These are phyloP conservation scores for Tiliacea aurago DNA, from an alignment of 2,888 invertebrate species.

Conservation along the genomic window DNA sequence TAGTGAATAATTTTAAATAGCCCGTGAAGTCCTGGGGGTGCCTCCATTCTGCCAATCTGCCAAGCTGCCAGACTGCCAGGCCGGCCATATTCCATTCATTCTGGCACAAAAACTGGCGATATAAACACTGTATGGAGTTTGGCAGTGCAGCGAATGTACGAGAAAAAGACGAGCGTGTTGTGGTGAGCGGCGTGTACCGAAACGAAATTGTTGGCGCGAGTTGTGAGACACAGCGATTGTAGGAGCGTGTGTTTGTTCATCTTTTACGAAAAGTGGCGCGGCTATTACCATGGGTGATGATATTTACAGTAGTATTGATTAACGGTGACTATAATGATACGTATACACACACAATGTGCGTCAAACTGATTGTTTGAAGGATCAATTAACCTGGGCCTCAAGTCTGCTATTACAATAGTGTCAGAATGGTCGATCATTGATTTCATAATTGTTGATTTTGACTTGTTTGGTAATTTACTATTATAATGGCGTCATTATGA, in stretches of 20 bases:
- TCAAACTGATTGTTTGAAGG: neutral
- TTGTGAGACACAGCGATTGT: constrained; percentile 19
- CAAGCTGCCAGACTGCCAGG: constrained; percentile 61
- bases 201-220: constrained; percentile 29
- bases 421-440: no score
- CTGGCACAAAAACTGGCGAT: constrained; percentile 70
- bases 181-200: constrained; percentile 65
- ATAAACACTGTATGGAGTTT: constrained; percentile 72
- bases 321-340: neutral
- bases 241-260: neutral
- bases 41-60: constrained; percentile 60
- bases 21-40: constrained; percentile 61
- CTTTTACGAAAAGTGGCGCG: neutral
- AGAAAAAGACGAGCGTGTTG: constrained; percentile 77
- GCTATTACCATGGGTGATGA: neutral
- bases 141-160: constrained; percentile 73
- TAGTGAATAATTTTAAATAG: constrained; percentile 72
- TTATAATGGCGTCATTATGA: no score
- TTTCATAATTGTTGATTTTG: no score
- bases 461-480: no score
- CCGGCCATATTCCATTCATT: constrained; percentile 73
- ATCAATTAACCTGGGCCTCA: neutral
- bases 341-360: neutral
- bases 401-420: no score
- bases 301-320: neutral